Percentiles rank a stretch among this genome's conserved stretches.
Evolutionary conservation across 2,888 invertebrate species (phyloP).

Genomic region (Cheilosia soror): DNA sequence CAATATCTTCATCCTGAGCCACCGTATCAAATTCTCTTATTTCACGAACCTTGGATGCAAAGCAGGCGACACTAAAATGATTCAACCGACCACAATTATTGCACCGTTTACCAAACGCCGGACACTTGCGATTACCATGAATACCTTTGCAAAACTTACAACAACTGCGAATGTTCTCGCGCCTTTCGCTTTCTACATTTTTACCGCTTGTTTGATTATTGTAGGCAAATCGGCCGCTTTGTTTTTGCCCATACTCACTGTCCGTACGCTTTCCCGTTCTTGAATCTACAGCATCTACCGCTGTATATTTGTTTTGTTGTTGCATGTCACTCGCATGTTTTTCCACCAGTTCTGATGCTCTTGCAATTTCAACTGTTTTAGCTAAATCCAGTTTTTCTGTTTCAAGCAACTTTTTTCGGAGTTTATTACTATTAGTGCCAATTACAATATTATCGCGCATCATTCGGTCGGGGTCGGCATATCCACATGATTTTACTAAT

Average conservation of each 20-base stretch:
- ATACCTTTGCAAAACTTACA: slow-evolving; percentile 57
- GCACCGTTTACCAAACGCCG: slow-evolving; percentile 47
- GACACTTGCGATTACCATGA: slow-evolving; percentile 53
- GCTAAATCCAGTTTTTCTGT: slow-evolving; percentile 30
- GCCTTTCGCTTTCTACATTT: slow-evolving; percentile 6
- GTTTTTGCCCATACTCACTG: too few species aligned
- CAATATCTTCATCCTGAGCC: slow-evolving; percentile 13
- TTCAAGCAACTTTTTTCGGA: slow-evolving; percentile 59
- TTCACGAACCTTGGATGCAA: slow-evolving; percentile 36
- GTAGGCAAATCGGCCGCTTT: too few species aligned
- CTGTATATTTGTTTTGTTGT: slow-evolving; percentile 24
- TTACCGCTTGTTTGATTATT: too few species aligned
- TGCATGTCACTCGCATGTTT: slow-evolving; percentile 65
- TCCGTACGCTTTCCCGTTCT: too few species aligned
- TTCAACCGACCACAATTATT: too few species aligned
- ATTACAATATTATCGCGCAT: slow-evolving; percentile 67
- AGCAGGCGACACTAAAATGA: slow-evolving; percentile 30
- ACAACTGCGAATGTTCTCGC: neutral
- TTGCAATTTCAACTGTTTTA: slow-evolving; percentile 41
- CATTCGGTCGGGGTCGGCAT: slow-evolving; percentile 59
- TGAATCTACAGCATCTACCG: neutral
- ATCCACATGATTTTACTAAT: slow-evolving; percentile 62
- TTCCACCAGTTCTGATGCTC: slow-evolving; percentile 44
- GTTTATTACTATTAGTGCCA: slow-evolving; percentile 51
- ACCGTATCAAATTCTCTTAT: slow-evolving; percentile 14